Conservation (phyloP, 2,797 vertebrate genomes). For the Petrocephalus sullivani region DNA sequence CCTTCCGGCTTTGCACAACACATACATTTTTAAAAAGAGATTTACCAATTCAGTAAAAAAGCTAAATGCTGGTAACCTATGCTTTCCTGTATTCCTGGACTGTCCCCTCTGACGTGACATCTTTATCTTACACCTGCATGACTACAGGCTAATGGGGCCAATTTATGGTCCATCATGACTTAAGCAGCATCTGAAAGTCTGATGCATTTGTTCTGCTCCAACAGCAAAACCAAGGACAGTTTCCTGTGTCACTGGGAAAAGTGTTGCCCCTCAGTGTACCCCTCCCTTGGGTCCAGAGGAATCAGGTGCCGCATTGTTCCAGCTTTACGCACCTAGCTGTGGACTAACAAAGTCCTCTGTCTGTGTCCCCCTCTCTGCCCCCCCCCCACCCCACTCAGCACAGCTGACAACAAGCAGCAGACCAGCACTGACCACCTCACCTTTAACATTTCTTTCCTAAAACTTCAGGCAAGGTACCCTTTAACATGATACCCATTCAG, state of each 20-base stretch:
- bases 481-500: background rate
- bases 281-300: conserved; percentile 6
- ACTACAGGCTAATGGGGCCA: conserved; percentile 13
- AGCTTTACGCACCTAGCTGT: conserved; percentile 31
- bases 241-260: background rate
- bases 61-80: background rate
- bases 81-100: background rate
- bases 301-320: conserved; percentile 27
- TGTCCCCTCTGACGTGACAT: background rate
- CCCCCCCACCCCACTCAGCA: background rate
- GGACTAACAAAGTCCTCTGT: background rate
- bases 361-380: background rate
- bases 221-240: conserved; percentile 25
- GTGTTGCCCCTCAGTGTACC: background rate
- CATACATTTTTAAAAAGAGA: background rate
- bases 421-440: background rate
- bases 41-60: background rate
- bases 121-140: conserved; percentile 20
- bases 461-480: background rate
- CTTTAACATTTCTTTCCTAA: background rate
- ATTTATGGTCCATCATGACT: conserved; percentile 26
- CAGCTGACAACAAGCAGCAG: background rate
- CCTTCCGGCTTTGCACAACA: background rate
- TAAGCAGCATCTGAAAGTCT: conserved; percentile 18
- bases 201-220: background rate